Evolutionary conservation across 2,797 vertebrate genomes (phyloP), one percentile per base, ranked within the genome.

Genomic region (Margarornis squamiger): DNA sequence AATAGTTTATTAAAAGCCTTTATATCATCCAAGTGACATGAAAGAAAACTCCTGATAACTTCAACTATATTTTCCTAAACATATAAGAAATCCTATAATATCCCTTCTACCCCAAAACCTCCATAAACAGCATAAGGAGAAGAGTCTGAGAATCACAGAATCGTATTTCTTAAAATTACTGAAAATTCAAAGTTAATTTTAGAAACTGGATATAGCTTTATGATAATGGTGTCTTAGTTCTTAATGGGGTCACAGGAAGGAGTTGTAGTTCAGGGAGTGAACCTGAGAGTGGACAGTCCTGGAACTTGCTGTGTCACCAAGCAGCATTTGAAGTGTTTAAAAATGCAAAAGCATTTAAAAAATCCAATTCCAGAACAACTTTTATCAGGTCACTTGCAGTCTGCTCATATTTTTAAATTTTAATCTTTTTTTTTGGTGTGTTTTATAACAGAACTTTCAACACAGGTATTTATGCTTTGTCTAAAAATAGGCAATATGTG

Each of bases 401-500:
- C 24, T 29, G 10, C 26, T 82, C 18, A 23, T n/a, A 73, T 32
- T 92, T 62, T 63, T 59, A n/a, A 49, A 30, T 32, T 24, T 36
- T 45, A 3, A 29, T 27, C 16, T 39, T 39, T n/a, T 26, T 38
- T 46, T 38, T 46, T 39, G 8, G 11, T 63, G 9, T 27, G 3
- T 54, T 70, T 88, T 36, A 48, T 36, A 26, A 54, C 6, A 34
- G 21, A 79, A 59, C 34, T 34, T 52, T 6, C 36, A 78, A 79
- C 4, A 23, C 6, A 38, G 24, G 12, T 23, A 24, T 7, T 76
- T 55, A 76, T 9, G 5, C 6, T 62, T 70, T 54, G 6, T 19
- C 38, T 63, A 74, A 63, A 62, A 43, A 12, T 2, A 67, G 0
- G 3, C 5, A 16, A 11, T 0, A 9, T 3, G 5, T 52, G 57